Base-by-base conservation (phyloP, 1,140 invertebrate species). In the Drosophila seguyi region DNA sequence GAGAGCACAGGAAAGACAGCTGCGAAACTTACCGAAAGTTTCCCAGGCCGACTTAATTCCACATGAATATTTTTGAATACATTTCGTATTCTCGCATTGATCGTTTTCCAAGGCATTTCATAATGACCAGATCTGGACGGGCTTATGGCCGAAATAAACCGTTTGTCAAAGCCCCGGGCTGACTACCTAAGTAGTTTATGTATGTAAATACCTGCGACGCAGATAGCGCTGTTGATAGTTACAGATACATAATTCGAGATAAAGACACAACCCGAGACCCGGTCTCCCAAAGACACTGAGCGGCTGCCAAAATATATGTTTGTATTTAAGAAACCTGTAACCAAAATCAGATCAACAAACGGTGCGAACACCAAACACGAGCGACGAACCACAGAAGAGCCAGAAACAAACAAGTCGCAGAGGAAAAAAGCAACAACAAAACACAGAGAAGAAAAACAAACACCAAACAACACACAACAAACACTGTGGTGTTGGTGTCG, bases 281-380 rank as follows among this genome's bases (percentile, higher is more conserved):
- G 31, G 18, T 20, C 34, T 31, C 60, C 39, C 44, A 47, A 38
- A 67, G 47, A 67, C 66, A 66, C 20, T 38, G 25, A 57, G 57
- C 61, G 47, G 68, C 67, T 76, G 74, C 63, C 75, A 79, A 78
- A 76, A 61, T 55, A 59, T 31, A 50, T n/a, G n/a, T 18, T 16
- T 45, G 16, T 27, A 27, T 50, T 50, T 29, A 29, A 38, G 10
- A 57, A 79, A 73, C 75, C 68, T 72, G 75, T 79, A 79, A 73
- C 75, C 44, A 27, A 79, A 79, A 79, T 79, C 77, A 79, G 77
- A 79, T 79, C 76, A 79, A 79, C 48, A 73, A 79, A 79, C 77
- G 75, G 75, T 78, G 75, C 75, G 65, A 77, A 77, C 75, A 77
- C 39, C 74, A 76, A 77, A 77, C 75, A 77, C 75, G 75, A 76